Evolutionary conservation across 2,797 vertebrate genomes (phyloP).

Genomic region (Hemitrygon akajei): DNA sequence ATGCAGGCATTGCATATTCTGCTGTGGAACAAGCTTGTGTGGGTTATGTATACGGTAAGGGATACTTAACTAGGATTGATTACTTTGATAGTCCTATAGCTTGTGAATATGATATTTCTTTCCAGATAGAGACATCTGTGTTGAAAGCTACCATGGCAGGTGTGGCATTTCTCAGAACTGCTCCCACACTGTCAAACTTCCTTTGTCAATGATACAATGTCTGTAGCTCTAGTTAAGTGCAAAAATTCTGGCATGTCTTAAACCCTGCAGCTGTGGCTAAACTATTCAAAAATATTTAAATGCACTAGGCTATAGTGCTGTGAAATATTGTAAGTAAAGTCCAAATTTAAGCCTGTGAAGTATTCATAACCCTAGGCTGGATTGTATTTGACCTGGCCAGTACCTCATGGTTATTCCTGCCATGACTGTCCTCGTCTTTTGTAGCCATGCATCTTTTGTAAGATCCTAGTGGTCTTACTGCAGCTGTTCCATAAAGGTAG

Average conservation of each 20-base stretch:
- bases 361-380: too few species aligned
- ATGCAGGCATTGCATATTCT: slow-evolving; percentile 81
- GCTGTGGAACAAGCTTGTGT: slow-evolving; percentile 82
- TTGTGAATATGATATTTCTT: not conserved
- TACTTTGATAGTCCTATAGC: not conserved
- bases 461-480: too few species aligned
- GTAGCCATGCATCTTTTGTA: too few species aligned
- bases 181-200: not conserved
- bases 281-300: not conserved
- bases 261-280: not conserved
- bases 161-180: not conserved
- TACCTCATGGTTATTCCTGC: too few species aligned
- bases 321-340: not conserved
- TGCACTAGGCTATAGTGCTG: not conserved
- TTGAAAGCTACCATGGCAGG: not conserved
- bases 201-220: not conserved
- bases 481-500: too few species aligned
- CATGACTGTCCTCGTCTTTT: too few species aligned
- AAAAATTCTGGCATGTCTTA: not conserved
- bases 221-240: not conserved
- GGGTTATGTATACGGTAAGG: slow-evolving; percentile 87
- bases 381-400: too few species aligned
- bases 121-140: not conserved
- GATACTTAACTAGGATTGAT: not conserved
- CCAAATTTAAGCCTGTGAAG: not conserved